Conservation (phyloP, 2,113 vertebrate genomes). For the Pollachius pollachius region DNA sequence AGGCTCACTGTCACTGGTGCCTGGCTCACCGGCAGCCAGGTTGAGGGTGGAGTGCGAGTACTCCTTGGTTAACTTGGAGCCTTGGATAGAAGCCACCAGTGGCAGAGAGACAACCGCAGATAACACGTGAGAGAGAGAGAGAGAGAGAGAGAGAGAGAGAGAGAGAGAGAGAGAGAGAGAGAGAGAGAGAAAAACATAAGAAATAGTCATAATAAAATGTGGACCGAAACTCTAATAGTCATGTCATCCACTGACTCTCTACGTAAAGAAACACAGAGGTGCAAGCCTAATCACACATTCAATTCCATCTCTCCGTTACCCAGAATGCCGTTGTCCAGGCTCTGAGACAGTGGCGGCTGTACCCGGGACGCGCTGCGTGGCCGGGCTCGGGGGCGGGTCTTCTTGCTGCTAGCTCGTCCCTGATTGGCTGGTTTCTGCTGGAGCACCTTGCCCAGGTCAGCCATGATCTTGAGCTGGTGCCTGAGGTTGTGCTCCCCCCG, state of each 20-base stretch:
- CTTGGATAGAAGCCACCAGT: constrained; percentile 57
- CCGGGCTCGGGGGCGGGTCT: constrained; percentile 46
- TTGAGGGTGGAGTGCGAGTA: constrained; percentile 81
- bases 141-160: not conserved
- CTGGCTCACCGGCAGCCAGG: constrained; percentile 71
- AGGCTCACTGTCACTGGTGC: constrained; percentile 37
- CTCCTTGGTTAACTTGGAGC: constrained; percentile 66
- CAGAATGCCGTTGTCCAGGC: constrained; percentile 73
- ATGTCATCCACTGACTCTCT: not conserved
- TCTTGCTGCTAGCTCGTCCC: constrained; percentile 51
- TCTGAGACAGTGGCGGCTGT: constrained; percentile 76
- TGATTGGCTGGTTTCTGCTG: constrained; percentile 53
- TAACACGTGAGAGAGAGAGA: not conserved
- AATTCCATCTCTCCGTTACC: constrained; percentile 36
- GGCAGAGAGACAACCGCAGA: constrained; percentile 34
- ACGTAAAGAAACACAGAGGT: not conserved
- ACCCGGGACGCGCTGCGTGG: constrained; percentile 83
- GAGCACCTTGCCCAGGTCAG: constrained; percentile 77
- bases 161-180: not conserved
- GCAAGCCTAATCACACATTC: not conserved
- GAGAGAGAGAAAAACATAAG: not conserved
- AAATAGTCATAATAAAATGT: too few relatives aligned
- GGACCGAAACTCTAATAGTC: too few relatives aligned
- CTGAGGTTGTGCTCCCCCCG: constrained; percentile 77
- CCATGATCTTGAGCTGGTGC: constrained; percentile 82